phyloP scores from a whole-genome alignment of 2,888 invertebrate genomes.

The Oxystoma pomonae region DNA sequence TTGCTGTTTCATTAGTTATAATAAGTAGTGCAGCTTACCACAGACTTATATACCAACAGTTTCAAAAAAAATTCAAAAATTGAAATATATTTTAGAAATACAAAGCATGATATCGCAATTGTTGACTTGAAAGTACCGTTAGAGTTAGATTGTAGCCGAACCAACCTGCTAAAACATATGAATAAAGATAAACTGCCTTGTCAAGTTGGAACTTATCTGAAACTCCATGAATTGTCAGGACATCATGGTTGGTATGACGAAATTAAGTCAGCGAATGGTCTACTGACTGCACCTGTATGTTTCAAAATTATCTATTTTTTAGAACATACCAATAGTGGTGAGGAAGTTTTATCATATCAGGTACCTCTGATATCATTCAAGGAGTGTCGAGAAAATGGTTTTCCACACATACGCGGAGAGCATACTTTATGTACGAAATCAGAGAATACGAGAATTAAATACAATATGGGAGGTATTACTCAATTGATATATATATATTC shows the following conservation, averaged over 20 bases:
- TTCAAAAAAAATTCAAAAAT: too few relatives aligned
- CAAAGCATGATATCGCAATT: not conserved
- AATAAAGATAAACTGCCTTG: not conserved
- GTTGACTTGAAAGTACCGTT: not conserved
- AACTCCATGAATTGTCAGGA: too few relatives aligned
- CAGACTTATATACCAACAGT: too few relatives aligned
- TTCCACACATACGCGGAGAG: not conserved
- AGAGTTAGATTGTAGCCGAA: not conserved
- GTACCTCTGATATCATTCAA: not conserved
- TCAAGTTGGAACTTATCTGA: not conserved
- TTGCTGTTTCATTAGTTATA: too few relatives aligned
- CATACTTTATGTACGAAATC: not conserved
- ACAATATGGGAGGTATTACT: not conserved
- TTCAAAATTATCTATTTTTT: too few relatives aligned
- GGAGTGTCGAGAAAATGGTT: not conserved
- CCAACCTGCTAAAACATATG: not conserved
- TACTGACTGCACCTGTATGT: too few relatives aligned
- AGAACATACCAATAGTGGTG: too few relatives aligned
- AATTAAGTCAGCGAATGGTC: too few relatives aligned
- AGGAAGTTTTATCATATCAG: not conserved
- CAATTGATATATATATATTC: too few relatives aligned
- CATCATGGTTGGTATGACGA: too few relatives aligned
- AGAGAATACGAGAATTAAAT: not conserved
- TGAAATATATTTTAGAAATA: not conserved
- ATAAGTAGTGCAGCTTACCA: too few relatives aligned